phyloP scores from a whole-genome alignment of 2,888 invertebrate genomes.

The Spodoptera littoralis region DNA sequence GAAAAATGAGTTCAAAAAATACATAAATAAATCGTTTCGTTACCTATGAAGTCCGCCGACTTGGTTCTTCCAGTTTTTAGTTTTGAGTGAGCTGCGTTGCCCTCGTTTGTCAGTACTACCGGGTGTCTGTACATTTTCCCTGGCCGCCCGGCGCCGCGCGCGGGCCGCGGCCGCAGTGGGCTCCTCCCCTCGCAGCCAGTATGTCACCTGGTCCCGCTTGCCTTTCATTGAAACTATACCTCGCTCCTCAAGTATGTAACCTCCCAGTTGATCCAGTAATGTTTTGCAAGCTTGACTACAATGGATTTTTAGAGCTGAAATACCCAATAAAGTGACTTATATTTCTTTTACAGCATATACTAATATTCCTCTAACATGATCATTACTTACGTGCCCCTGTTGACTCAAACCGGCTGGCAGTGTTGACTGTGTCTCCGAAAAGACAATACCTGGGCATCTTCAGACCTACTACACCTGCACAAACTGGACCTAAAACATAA shows the following conservation, averaged over 20 bases:
- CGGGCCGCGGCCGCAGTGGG: conserved; percentile 85
- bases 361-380: background rate
- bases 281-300: conserved; percentile 93
- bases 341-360: background rate
- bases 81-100: conserved; percentile 90
- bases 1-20: conserved; percentile 35
- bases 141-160: conserved; percentile 84
- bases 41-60: conserved; percentile 85
- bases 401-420: conserved; percentile 96
- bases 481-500: conserved; percentile 92
- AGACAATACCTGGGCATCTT: conserved; percentile 98
- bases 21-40: background rate
- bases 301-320: conserved; percentile 93
- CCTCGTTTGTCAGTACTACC: conserved; percentile 69
- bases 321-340: no score
- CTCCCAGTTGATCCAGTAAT: conserved; percentile 92
- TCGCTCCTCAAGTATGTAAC: conserved; percentile 93
- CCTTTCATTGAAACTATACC: conserved; percentile 95
- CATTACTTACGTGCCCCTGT: conserved; percentile 92
- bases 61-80: conserved; percentile 88
- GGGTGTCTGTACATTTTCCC: conserved; percentile 81
- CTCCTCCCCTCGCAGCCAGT: conserved; percentile 95
- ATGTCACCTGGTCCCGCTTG: conserved; percentile 94
- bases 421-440: conserved; percentile 98
- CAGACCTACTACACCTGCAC: conserved; percentile 96